Evolutionary conservation across 2,113 vertebrate species (phyloP), one percentile per base, ranked within the genome.

Genomic region (Labrus mixtus): DNA sequence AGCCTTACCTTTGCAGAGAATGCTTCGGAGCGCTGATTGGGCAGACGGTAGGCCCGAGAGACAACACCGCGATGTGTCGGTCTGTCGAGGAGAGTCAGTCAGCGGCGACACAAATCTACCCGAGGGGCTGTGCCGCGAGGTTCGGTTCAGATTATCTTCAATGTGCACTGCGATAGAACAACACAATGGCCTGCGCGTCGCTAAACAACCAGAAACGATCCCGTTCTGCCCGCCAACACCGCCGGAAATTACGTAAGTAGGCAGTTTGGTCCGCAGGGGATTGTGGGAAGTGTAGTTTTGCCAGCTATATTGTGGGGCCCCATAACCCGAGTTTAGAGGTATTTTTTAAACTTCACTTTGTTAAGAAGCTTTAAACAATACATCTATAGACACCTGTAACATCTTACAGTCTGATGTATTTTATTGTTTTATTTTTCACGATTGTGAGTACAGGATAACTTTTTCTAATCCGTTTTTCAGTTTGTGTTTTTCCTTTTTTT

Each of bases 211-310:
- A 87, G 10, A 55, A 73, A 19, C 58, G 23, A 50, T 12, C 68
- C 72, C 71, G 65, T 80, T 90, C 91, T 89, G 92, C 91, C 93
- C 94, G 93, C 94, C 93, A 94, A 93, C 92, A 90, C 63, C 65
- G 63, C 83, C 76, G 87, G 90, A 91, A 16, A 68, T 85, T 23
- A 83, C 76, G 87, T 85, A 78, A 39, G 2, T 1, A 1, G 33
- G 29, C 33, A 46, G 20, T 16, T 51, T 4, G 41, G 39, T 25
- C 7, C 6, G 41, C 41, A 11, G 25, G 22, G 22, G 2, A 6
- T 63, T 63, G 12, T 63, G 61, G 61, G 41, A 46, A 13, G 17
- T 63, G 61, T 17, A 46, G 61, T 63, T 39, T 51, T 51, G 3
- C 3, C 8, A 41, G 39, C 37, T 39, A 39, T 39, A 25, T 25